Evolutionary conservation across 2,888 invertebrate species (phyloP).

Genomic region (Autographa pulchrina): DNA sequence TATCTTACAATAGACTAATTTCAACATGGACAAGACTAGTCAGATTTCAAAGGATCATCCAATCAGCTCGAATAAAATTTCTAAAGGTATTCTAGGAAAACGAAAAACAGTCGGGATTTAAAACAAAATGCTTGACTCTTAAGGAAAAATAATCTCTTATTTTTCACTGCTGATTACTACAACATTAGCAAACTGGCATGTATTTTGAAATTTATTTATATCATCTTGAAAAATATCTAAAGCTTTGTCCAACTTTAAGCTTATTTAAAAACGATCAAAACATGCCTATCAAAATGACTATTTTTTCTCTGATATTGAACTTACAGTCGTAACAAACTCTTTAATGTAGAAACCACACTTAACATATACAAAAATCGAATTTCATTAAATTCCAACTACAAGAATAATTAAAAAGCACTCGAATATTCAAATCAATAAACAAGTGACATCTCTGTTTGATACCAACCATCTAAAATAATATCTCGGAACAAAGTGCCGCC

Average conservation of each 20-base stretch:
- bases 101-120: not conserved
- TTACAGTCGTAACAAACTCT: too few species aligned
- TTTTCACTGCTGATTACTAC: too few species aligned
- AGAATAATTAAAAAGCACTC: constrained; percentile 21
- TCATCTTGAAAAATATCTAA: too few species aligned
- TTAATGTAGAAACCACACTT: too few species aligned
- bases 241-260: too few species aligned
- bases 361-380: not conserved
- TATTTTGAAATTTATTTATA: too few species aligned
- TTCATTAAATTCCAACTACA: not conserved
- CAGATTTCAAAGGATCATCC: not conserved
- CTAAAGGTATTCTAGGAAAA: not conserved
- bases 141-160: not conserved
- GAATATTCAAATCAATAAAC: constrained; percentile 16
- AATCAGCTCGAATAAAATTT: not conserved
- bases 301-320: too few species aligned
- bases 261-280: too few species aligned
- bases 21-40: not conserved
- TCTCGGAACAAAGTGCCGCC: constrained; percentile 24
- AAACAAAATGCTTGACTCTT: not conserved
- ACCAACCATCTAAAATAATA: constrained; percentile 37
- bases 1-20: not conserved
- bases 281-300: too few species aligned
- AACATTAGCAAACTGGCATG: too few species aligned
- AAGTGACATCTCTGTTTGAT: constrained; percentile 43